These are phyloP conservation scores for Alosa sapidissima DNA, from an alignment of 2,797 vertebrate species.

Conservation along the genomic window DNA sequence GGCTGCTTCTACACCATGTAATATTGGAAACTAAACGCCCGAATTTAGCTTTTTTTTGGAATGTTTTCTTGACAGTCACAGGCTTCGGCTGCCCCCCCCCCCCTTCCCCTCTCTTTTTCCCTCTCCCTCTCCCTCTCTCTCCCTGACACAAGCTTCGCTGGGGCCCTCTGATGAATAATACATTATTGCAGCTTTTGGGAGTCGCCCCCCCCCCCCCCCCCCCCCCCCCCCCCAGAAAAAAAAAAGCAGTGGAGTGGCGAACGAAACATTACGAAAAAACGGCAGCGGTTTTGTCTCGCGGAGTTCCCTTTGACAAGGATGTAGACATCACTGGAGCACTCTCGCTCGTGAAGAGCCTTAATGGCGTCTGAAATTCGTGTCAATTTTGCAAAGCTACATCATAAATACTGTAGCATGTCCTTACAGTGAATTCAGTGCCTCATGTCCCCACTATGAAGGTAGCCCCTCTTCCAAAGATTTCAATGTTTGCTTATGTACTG, in stretches of 20 bases:
- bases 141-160: not conserved
- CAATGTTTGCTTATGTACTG: not conserved
- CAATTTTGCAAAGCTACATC: too few relatives aligned
- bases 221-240: not conserved
- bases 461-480: not conserved
- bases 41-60: not conserved
- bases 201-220: not conserved
- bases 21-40: not conserved
- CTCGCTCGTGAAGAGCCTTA: not conserved
- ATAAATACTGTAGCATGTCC: not conserved
- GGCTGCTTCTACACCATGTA: not conserved
- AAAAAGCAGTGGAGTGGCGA: not conserved
- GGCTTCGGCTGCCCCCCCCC: not conserved
- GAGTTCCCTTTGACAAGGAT: not conserved
- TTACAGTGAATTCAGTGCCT: not conserved
- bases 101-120: not conserved
- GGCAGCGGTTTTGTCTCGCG: not conserved
- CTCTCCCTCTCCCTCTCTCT: not conserved
- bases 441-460: not conserved
- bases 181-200: conserved; percentile 13
- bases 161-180: not conserved
- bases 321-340: not conserved
- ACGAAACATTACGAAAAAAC: not conserved
- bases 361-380: not conserved
- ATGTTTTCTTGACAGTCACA: not conserved